A percentile compares a stretch with the other conserved stretches of the same genome.
Conservation (phyloP, 2,888 invertebrate species). For the Zeuzera pyrina region DNA sequence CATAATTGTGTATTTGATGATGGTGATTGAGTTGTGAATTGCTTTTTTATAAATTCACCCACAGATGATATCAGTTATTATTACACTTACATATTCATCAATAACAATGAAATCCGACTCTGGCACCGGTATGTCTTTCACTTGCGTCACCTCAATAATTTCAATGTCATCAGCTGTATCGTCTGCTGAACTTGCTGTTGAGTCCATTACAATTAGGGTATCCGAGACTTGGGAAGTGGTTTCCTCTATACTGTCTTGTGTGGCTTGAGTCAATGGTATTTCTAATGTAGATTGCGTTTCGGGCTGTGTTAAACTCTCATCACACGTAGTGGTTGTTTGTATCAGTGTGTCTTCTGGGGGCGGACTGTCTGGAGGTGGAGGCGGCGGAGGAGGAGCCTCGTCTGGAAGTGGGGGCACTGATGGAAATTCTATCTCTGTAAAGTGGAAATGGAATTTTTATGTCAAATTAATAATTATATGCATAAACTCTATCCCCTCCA, state of each 20-base stretch:
- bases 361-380: constrained; percentile 25
- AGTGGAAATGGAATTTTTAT: too few relatives aligned
- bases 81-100: constrained; percentile 36
- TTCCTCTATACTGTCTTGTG: background rate
- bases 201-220: constrained; percentile 3
- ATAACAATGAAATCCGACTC: constrained; percentile 31
- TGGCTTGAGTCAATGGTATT: constrained; percentile 12
- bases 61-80: too few relatives aligned
- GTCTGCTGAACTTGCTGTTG: constrained; percentile 6
- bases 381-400: constrained; percentile 47
- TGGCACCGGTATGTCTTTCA: constrained; percentile 44
- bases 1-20: too few relatives aligned
- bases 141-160: constrained; percentile 32
- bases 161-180: constrained; percentile 28
- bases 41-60: too few relatives aligned
- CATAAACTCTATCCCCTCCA: too few relatives aligned
- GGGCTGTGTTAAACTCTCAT: too few relatives aligned
- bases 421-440: constrained; percentile 48
- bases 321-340: too few relatives aligned
- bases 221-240: too few relatives aligned
- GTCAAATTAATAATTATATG: too few relatives aligned
- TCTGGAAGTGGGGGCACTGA: constrained; percentile 61
- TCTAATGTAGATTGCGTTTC: too few relatives aligned
- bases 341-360: constrained; percentile 14
- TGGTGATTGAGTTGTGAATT: too few relatives aligned